phyloP scores from a whole-genome alignment of 2,797 vertebrate genomes.

The Pyrocephalus nanus region DNA sequence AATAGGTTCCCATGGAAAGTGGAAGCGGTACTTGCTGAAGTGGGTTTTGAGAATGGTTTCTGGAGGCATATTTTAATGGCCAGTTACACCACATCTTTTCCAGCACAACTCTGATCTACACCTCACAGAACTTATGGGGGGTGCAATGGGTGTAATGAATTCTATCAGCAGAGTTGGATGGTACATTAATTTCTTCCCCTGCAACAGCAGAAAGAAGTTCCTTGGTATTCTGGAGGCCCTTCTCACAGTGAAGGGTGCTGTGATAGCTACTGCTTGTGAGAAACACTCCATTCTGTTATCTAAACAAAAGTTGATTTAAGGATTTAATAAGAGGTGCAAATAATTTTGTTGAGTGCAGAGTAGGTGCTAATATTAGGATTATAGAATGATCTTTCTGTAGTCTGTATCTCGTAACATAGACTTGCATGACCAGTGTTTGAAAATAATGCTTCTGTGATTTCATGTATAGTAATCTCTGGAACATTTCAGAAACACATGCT shows the following conservation, averaged over 20 bases:
- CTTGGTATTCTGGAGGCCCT: too few species aligned
- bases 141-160: background rate
- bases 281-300: too few species aligned
- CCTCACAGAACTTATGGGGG: background rate
- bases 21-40: background rate
- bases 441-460: conserved; percentile 1
- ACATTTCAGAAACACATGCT: background rate
- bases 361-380: background rate
- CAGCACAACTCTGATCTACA: background rate
- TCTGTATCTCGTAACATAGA: background rate
- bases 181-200: background rate
- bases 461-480: background rate
- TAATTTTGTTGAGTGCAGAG: background rate
- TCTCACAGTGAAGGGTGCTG: too few species aligned
- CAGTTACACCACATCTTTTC: background rate
- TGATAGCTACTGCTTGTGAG: too few species aligned
- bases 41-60: background rate
- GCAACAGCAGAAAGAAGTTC: background rate
- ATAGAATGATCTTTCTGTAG: background rate
- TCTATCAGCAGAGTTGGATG: background rate
- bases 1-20: background rate
- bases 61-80: background rate
- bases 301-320: background rate
- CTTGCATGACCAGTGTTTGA: background rate
- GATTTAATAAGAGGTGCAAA: background rate